phyloP scores from a whole-genome alignment of 2,888 invertebrate species.

The Unio pictorum region DNA sequence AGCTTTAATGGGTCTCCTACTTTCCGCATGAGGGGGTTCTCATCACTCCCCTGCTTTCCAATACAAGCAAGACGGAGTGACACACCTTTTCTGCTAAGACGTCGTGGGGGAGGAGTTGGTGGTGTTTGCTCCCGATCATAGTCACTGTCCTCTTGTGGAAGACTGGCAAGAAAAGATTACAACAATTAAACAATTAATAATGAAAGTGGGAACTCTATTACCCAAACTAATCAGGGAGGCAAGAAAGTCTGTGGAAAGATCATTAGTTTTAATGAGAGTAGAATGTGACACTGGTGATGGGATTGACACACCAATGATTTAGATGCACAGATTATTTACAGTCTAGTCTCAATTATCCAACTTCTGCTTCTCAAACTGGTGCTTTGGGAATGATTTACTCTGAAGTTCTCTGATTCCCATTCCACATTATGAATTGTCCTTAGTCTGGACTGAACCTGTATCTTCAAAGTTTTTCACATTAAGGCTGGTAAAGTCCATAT shows the following conservation, averaged over 20 bases:
- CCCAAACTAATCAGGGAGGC: neutral
- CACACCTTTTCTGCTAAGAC: constrained; percentile 65
- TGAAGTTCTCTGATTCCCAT: too few species aligned
- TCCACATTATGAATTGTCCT: too few species aligned
- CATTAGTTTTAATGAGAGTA: too few species aligned
- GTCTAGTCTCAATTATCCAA: too few species aligned
- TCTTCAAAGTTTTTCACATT: too few species aligned
- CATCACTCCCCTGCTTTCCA: constrained; percentile 71
- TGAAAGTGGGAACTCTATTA: neutral
- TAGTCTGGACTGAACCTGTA: too few species aligned
- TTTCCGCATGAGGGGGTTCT: constrained; percentile 73
- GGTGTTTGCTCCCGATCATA: constrained; percentile 76
- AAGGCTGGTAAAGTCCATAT: too few species aligned
- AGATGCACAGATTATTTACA: too few species aligned
- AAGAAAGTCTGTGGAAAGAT: neutral
- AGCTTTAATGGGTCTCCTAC: constrained; percentile 81
- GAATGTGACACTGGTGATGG: too few species aligned
- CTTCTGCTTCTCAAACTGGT: too few species aligned
- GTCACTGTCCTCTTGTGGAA: constrained; percentile 71
- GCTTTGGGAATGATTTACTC: too few species aligned
- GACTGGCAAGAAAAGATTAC: constrained; percentile 45
- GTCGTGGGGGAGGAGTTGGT: constrained; percentile 69
- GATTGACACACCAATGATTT: too few species aligned
- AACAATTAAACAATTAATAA: neutral
- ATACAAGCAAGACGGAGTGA: constrained; percentile 71